Conservation (phyloP, 2,797 vertebrate genomes). For the Mormyrops attenuatus region DNA sequence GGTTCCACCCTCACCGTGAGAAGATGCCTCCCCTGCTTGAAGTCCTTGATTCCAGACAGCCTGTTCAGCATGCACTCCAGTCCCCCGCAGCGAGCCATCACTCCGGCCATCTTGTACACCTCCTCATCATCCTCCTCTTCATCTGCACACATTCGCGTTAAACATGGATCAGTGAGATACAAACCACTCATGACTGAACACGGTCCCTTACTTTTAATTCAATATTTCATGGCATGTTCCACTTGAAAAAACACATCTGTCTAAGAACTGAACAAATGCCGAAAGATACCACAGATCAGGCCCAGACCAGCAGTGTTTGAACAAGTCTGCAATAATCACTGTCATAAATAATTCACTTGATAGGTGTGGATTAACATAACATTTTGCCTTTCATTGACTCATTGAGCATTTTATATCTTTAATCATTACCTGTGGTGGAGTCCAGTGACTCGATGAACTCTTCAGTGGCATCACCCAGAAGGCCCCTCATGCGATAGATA, state of each 20-base stretch:
- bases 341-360: not conserved
- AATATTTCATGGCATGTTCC: not conserved
- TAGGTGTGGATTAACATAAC: not conserved
- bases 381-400: not conserved
- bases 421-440: conserved; percentile 83
- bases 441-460: conserved; percentile 97
- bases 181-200: not conserved
- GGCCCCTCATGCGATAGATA: conserved; percentile 95
- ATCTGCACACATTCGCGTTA: conserved; percentile 59
- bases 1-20: conserved; percentile 73
- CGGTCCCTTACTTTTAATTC: not conserved
- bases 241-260: not conserved
- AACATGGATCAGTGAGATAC: not conserved
- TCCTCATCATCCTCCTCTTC: conserved; percentile 98
- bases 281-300: not conserved
- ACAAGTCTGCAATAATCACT: not conserved
- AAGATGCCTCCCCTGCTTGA: conserved; percentile 95
- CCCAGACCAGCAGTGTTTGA: not conserved
- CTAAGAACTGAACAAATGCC: not conserved
- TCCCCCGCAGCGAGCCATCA: conserved; percentile 96
- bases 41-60: conserved; percentile 92
- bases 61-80: conserved; percentile 95
- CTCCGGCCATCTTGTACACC: conserved; percentile 97
- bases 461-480: conserved; percentile 93
- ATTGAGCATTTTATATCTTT: not conserved